Evolutionary conservation across 2,113 vertebrate species (phyloP), one percentile per base, ranked within the genome.

Genomic region (Poecile atricapillus): DNA sequence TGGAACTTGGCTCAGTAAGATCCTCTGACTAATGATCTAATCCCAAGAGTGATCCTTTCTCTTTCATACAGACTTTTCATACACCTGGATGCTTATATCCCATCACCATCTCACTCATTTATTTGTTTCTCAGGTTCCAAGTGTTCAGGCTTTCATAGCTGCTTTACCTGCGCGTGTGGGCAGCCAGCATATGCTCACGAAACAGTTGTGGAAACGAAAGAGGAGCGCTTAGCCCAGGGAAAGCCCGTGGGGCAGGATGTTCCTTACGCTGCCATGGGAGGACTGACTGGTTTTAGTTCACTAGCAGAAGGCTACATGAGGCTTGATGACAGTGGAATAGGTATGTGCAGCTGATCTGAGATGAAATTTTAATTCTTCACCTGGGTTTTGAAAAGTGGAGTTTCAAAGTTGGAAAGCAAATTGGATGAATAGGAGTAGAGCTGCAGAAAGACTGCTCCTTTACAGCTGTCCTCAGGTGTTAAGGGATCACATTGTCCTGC

Each of bases 201-300:
- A 74, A 99, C 98, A 1, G 95, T 98, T 2, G 98, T 99, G 85
- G 99, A 99, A 95, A 99, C 98, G 0, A 98, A 98, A 87, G 79
- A 96, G 30, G 98, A 99, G 78, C 97, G 99, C 79, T 56, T 98
- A 89, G 98, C 98, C 20, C 97, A 98, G 24, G 98, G 98, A 62
- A 98, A 86, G 84, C 98, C 99, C 0, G 98, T 98, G 82, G 99
- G 99, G 39, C 94, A 64, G 43, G 98, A 98, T 27, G 98, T 99
- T 47, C 99, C 98, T 12, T 99, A 98, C 2, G 98, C 98, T 71
- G 99, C 99, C 8, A 98, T 99, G 98, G 99, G 99, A 55, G 99
- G 99, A 13, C 83, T 99, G 74, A 99, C 98, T 5, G 99, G 99
- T 18, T 99, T 99, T 94, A 99, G 98, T 79, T 99, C 99, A 1